phyloP scores from a whole-genome alignment of 2,888 invertebrate genomes.

The Stratiomys singularior region DNA sequence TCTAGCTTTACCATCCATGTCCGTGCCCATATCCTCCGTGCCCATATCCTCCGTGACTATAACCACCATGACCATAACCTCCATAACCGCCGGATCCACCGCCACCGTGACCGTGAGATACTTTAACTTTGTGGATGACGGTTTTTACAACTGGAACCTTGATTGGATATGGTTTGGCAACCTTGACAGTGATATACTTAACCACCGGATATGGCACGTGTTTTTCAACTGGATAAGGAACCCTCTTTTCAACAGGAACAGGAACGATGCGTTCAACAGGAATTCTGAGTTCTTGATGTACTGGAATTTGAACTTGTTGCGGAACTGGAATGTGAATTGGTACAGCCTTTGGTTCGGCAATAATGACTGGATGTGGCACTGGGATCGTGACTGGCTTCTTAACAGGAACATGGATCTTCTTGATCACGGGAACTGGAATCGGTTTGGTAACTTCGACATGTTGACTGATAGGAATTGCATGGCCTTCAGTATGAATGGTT shows the following conservation, averaged over 20 bases:
- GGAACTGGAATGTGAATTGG: conserved; percentile 81
- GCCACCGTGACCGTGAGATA: conserved; percentile 41
- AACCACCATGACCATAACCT: neutral
- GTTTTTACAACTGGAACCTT: conserved; percentile 77
- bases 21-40: neutral
- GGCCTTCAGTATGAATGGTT: conserved; percentile 49
- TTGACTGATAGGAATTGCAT: conserved; percentile 66
- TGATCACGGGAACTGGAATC: conserved; percentile 74
- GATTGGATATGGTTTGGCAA: conserved; percentile 82
- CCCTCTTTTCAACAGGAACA: conserved; percentile 76
- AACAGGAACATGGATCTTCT: conserved; percentile 78
- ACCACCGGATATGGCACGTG: conserved; percentile 77
- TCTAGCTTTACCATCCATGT: conserved; percentile 52
- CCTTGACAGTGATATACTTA: conserved; percentile 79
- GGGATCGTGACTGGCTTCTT: conserved; percentile 78
- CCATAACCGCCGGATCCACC: conserved; percentile 48
- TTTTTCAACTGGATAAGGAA: conserved; percentile 81
- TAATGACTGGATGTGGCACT: conserved; percentile 79
- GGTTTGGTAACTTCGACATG: conserved; percentile 71
- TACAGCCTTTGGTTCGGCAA: conserved; percentile 80
- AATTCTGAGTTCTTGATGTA: conserved; percentile 73
- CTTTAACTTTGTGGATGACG: conserved; percentile 69
- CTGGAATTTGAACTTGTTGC: conserved; percentile 77
- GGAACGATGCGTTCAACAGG: conserved; percentile 74
- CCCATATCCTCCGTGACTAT: neutral